A percentile compares a stretch with the other conserved stretches of the same genome.
These are phyloP conservation scores for Pithys albifrons DNA, from an alignment of 2,113 vertebrate genomes.

Conservation along the genomic window DNA sequence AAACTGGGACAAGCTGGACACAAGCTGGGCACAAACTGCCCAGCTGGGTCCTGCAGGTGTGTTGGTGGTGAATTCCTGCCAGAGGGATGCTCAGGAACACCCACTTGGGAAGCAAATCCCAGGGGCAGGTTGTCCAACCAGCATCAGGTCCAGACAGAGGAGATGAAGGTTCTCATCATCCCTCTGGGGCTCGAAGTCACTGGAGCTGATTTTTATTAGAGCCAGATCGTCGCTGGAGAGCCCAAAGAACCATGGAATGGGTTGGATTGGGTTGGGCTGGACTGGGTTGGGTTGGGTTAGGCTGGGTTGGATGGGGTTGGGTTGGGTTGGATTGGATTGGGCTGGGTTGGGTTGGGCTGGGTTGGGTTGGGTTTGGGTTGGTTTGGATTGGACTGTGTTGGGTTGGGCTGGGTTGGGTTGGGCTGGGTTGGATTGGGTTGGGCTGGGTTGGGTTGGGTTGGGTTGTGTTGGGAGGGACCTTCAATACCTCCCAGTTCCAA, in stretches of 20 bases:
- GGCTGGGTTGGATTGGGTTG: too few relatives aligned
- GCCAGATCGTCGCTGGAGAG: background rate
- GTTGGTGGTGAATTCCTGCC: background rate
- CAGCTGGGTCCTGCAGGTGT: background rate
- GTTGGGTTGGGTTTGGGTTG: too few relatives aligned
- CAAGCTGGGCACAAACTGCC: too few relatives aligned
- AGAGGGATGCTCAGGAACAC: background rate
- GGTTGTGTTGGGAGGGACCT: background rate
- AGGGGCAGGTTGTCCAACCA: background rate
- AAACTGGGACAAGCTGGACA: too few relatives aligned
- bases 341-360: too few relatives aligned
- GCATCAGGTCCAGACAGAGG: accelerated
- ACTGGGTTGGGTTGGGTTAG: too few relatives aligned
- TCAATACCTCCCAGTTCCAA: background rate
- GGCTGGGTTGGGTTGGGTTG: too few relatives aligned
- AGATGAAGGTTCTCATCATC: background rate
- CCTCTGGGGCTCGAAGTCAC: background rate
- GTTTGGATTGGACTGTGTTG: too few relatives aligned
- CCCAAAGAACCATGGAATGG: background rate
- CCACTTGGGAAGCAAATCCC: background rate
- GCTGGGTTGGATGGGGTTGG: too few relatives aligned
- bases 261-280: background rate
- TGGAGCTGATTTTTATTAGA: accelerated
- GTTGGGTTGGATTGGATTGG: too few relatives aligned
- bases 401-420: too few relatives aligned